Conservation (phyloP, 2,113 vertebrate species). For the Catharus bicknelli region DNA sequence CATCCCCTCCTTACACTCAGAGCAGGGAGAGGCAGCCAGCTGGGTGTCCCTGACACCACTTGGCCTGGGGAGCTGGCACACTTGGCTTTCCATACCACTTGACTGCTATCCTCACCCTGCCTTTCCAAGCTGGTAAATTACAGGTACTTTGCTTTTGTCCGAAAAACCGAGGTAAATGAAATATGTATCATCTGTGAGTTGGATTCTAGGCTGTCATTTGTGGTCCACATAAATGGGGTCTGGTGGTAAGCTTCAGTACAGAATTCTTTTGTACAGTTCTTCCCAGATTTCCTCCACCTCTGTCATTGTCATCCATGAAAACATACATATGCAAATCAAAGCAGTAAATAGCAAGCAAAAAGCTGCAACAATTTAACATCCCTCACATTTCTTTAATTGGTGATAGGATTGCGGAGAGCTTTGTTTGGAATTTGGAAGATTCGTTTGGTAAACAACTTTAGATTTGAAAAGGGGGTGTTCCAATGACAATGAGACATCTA, state of each 20-base stretch:
- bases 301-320: neutral
- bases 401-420: neutral
- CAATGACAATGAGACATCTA: neutral
- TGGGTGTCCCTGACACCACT: neutral
- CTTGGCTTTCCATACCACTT: neutral
- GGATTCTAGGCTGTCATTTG: neutral
- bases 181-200: neutral
- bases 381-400: neutral
- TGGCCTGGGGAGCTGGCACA: neutral
- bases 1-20: neutral
- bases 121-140: neutral
- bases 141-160: neutral
- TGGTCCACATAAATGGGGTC: neutral
- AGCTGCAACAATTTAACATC: neutral
- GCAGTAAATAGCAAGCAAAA: slow-evolving; percentile 15
- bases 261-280: neutral
- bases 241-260: neutral
- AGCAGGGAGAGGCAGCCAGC: neutral
- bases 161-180: neutral
- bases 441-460: neutral
- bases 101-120: too few species aligned
- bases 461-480: neutral
- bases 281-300: neutral
- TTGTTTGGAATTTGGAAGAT: neutral
- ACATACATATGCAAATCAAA: neutral